Base-by-base conservation (phyloP, 2,888 invertebrate species). In the Nephrotoma guestfalica region DNA sequence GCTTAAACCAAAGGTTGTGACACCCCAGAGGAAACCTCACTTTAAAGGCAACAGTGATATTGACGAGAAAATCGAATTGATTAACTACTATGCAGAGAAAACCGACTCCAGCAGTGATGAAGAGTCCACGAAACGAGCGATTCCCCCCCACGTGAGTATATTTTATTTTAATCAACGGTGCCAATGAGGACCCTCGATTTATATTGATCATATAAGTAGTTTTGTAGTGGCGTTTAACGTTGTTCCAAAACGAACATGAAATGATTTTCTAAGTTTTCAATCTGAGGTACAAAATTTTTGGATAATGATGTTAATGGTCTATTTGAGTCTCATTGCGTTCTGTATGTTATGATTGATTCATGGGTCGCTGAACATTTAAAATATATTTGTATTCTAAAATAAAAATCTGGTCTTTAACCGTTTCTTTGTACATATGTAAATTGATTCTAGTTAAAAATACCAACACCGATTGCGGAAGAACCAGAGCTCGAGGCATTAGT, bases 51-150 rank as follows among this genome's bases (percentile, higher is more conserved):
- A 41, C n/a, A 15, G 83, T 87, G 42, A 88, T 88, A 87, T 87
- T 90, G 90, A 86, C 88, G 93, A 93, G 86, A 93, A 92, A 92
- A 93, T 93, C 88, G 93, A 93, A 88, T 91, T 94, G 89, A 93
- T 94, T 88, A 93, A 93, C 5, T 93, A 93, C 0, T 94, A 93
- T 89, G 93, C 92, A n/a, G 92, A 92, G 83, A 93, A 93, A 87
- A 90, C 91, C 11, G 92, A 92, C 86, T 90, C 90, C 42, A 91
- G 91, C 88, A 89, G 89, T 71, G 93, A 92, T 43, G 91, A 90
- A 83, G 91, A 91, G 2, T 71, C 71, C 0, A 30, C 6, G 2
- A 71, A 71, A 30, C 30, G 30, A 71, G 2, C 18, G 9, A 30
- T 9, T 18, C 11, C 18, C 9, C 30, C 18, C 9, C 6, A 71